phyloP scores from a whole-genome alignment of 2,888 invertebrate species.

The Acanthacorydalis orientalis region DNA sequence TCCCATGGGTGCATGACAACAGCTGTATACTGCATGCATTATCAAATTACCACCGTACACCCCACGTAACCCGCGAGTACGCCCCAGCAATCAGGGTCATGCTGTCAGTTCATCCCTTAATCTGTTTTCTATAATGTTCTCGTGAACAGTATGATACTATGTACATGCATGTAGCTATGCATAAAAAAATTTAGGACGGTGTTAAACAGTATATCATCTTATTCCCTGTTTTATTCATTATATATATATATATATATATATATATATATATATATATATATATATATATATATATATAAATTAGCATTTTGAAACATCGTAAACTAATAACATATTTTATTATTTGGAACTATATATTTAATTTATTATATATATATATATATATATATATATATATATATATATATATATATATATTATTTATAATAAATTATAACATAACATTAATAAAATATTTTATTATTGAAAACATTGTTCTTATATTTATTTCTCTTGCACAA shows the following conservation, averaged over 20 bases:
- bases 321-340: too few species aligned
- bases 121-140: constrained; percentile 7
- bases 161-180: not conserved
- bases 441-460: too few species aligned
- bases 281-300: not conserved
- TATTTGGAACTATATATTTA: too few species aligned
- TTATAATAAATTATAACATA: too few species aligned
- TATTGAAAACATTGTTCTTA: too few species aligned
- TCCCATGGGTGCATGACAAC: not conserved
- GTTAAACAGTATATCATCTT: not conserved
- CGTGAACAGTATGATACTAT: not conserved
- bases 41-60: constrained; percentile 27
- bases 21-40: constrained; percentile 20
- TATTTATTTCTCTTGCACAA: too few species aligned
- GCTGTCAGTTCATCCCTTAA: constrained; percentile 6
- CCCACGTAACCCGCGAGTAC: constrained; percentile 2
- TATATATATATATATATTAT: too few species aligned
- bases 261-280: not conserved
- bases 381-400: too few species aligned
- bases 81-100: constrained; percentile 6
- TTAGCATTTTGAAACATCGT: too few species aligned
- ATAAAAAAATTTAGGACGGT: not conserved
- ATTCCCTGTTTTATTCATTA: not conserved
- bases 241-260: not conserved
- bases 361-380: too few species aligned